These are phyloP conservation scores for Thymelicus sylvestris DNA, from an alignment of 2,888 invertebrate species.

Conservation along the genomic window DNA sequence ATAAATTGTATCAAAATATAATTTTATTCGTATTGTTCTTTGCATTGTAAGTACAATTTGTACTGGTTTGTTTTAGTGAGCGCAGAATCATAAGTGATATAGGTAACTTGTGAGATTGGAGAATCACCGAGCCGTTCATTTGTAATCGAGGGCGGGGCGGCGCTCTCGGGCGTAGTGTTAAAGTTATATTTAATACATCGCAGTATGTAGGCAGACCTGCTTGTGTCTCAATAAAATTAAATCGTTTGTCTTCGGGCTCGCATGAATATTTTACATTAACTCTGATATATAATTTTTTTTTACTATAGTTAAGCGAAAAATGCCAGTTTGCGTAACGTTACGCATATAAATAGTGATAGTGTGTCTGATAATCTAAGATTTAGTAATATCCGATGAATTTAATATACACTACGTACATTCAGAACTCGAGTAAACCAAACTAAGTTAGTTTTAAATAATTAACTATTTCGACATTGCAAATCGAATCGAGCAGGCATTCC, in stretches of 20 bases:
- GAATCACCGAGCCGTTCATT: background rate
- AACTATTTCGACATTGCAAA: background rate
- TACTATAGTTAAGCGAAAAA: slow-evolving; percentile 31
- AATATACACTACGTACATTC: slow-evolving; percentile 9
- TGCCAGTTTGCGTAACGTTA: slow-evolving; percentile 33
- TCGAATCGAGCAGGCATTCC: slow-evolving; percentile 14
- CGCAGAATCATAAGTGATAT: background rate
- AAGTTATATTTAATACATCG: slow-evolving; percentile 25
- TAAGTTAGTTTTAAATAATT: slow-evolving; percentile 15
- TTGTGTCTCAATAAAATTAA: slow-evolving; percentile 23
- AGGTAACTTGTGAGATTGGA: background rate
- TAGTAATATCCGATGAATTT: slow-evolving; percentile 18
- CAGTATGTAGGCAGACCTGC: slow-evolving; percentile 28
- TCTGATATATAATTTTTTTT: slow-evolving; percentile 31
- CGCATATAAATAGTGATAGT: slow-evolving; percentile 35
- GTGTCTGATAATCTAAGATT: slow-evolving; percentile 34
- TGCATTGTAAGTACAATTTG: too few relatives aligned
- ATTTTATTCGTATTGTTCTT: too few relatives aligned
- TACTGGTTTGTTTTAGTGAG: too few relatives aligned
- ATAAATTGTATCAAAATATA: too few relatives aligned
- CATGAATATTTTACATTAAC: slow-evolving; percentile 27
- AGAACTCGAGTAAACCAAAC: slow-evolving; percentile 16
- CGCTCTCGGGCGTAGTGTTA: slow-evolving; percentile 15
- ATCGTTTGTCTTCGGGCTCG: slow-evolving; percentile 27
- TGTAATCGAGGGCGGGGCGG: slow-evolving; percentile 3